Evolutionary conservation across 1,140 invertebrate species (phyloP).

Genomic region (Protaetia brevitarsis): DNA sequence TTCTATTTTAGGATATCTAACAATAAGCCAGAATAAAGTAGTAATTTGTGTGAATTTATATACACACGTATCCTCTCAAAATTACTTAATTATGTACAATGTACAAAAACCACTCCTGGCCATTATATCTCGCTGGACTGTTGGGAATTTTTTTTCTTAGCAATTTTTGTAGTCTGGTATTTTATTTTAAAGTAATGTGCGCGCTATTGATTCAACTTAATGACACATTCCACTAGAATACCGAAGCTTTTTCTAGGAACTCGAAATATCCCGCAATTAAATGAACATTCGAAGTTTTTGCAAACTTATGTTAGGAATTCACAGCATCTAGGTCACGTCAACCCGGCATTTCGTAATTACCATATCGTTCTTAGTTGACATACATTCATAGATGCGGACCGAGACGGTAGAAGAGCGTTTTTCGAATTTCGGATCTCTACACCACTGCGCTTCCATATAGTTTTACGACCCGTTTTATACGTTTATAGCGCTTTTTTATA

Average conservation of each 20-base stretch:
- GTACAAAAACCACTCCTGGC: too few relatives aligned
- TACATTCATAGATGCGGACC: background rate
- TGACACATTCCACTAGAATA: background rate
- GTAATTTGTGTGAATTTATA: too few relatives aligned
- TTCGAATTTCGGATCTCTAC: background rate
- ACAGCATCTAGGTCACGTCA: background rate
- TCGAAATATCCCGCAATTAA: conserved; percentile 1
- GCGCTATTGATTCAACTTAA: background rate
- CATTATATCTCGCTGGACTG: too few relatives aligned
- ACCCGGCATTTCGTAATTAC: conserved; percentile 8
- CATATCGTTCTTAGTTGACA: conserved; percentile 14
- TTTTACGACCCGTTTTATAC: conserved; percentile 1
- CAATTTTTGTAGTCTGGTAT: too few relatives aligned
- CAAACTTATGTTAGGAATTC: conserved; percentile 14
- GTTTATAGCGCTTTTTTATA: background rate
- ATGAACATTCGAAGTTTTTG: conserved; percentile 9
- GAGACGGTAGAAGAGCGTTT: background rate
- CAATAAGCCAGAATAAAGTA: too few relatives aligned
- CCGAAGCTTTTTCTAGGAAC: background rate
- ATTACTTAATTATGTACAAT: too few relatives aligned
- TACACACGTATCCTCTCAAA: too few relatives aligned
- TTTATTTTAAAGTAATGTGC: too few relatives aligned
- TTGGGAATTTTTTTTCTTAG: too few relatives aligned
- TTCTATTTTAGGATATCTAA: too few relatives aligned
- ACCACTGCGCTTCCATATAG: background rate